Evolutionary conservation across 2,888 invertebrate species (phyloP).

Genomic region (Campopleginae sp.): DNA sequence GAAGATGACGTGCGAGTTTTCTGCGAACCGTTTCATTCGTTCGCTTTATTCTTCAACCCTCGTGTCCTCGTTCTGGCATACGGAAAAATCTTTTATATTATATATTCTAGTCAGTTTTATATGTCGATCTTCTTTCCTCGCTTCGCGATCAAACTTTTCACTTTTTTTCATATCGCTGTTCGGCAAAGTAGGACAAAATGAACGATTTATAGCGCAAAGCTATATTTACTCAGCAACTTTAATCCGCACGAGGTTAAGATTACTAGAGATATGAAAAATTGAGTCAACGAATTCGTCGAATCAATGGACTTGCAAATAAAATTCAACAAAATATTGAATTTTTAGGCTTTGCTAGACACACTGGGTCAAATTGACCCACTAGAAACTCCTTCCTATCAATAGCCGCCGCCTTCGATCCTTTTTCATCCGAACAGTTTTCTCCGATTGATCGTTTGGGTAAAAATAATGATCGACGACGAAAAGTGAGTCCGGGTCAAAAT

Average conservation of each 20-base stretch:
- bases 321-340: not conserved
- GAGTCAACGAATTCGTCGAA: not conserved
- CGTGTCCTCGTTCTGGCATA: constrained; percentile 27
- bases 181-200: constrained; percentile 4
- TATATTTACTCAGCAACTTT: constrained; percentile 31
- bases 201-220: constrained; percentile 4
- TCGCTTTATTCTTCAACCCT: constrained; percentile 46
- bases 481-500: not conserved
- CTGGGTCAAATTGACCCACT: not conserved
- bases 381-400: too few relatives aligned
- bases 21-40: constrained; percentile 46
- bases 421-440: too few relatives aligned
- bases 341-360: not conserved
- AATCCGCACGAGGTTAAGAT: not conserved
- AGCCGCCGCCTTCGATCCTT: too few relatives aligned
- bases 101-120: constrained; percentile 54
- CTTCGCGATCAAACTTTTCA: constrained; percentile 17
- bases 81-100: constrained; percentile 51
- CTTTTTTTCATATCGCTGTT: not conserved
- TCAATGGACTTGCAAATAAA: not conserved
- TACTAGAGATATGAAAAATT: not conserved
- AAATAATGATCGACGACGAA: too few relatives aligned
- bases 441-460: too few relatives aligned
- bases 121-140: constrained; percentile 39
- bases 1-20: constrained; percentile 56